A percentile compares a stretch with the other conserved stretches of the same genome.
Evolutionary conservation across 2,888 invertebrate genomes (phyloP).

Genomic region (Eudasyphora cyanicolor): DNA sequence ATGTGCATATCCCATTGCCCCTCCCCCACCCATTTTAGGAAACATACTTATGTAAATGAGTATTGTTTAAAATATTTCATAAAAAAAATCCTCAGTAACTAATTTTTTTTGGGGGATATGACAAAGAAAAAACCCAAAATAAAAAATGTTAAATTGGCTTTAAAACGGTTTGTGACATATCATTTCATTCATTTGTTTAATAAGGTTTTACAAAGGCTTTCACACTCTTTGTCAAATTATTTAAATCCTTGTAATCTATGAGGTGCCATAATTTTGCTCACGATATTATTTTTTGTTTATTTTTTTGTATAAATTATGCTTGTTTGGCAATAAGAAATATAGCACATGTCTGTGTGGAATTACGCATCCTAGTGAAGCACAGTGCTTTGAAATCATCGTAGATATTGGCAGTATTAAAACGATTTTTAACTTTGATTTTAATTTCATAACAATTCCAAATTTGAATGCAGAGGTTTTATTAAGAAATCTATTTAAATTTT

Average conservation of each 20-base stretch:
- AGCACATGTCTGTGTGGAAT: background rate
- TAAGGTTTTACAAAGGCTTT: background rate
- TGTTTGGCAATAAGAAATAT: no score
- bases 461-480: no score
- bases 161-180: conserved; percentile 21
- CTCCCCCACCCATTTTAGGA: background rate
- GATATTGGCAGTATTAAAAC: no score
- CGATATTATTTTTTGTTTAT: background rate
- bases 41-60: conserved; percentile 14
- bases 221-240: conserved; percentile 21
- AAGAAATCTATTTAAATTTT: no score
- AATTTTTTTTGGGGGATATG: background rate
- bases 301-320: background rate
- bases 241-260: conserved; percentile 53
- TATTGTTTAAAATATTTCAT: background rate
- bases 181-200: background rate
- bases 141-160: background rate
- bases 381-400: no score
- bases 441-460: no score
- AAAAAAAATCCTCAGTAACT: background rate
- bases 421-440: no score
- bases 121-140: background rate
- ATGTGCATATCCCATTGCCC: background rate
- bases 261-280: background rate
- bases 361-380: background rate